Conservation (phyloP, 2,113 vertebrate species). For the Ondatra zibethicus region DNA sequence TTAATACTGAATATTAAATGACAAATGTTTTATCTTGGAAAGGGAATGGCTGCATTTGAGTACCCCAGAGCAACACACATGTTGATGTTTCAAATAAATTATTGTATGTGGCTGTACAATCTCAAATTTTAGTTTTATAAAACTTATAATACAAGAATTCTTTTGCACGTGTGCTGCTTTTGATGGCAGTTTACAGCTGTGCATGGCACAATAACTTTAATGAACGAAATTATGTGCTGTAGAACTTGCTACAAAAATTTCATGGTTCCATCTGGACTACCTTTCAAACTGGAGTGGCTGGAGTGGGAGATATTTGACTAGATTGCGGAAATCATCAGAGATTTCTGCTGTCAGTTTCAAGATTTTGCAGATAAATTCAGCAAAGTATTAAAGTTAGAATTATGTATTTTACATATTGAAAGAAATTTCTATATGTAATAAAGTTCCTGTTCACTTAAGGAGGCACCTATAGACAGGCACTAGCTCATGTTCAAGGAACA, state of each 20-base stretch:
- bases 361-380: constrained; percentile 48
- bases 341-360: constrained; percentile 51
- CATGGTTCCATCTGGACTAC: constrained; percentile 56
- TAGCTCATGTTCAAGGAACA: neutral
- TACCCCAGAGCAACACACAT: constrained; percentile 70
- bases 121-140: constrained; percentile 76
- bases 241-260: constrained; percentile 60
- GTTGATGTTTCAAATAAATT: constrained; percentile 81
- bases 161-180: constrained; percentile 74
- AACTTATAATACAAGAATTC: constrained; percentile 67
- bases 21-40: constrained; percentile 68
- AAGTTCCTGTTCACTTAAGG: neutral
- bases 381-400: constrained; percentile 14
- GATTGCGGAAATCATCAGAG: constrained; percentile 49
- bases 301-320: constrained; percentile 61
- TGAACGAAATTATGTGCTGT: constrained; percentile 77
- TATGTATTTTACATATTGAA: neutral
- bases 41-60: constrained; percentile 68
- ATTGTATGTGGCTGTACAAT: constrained; percentile 68
- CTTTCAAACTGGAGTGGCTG: constrained; percentile 58
- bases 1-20: constrained; percentile 75
- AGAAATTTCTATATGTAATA: neutral
- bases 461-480: neutral
- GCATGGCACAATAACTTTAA: constrained; percentile 75
- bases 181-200: constrained; percentile 67